Percentiles rank a stretch among this genome's conserved stretches.
phyloP scores from a whole-genome alignment of 2,113 vertebrate genomes.

The Bostrychus sinensis region DNA sequence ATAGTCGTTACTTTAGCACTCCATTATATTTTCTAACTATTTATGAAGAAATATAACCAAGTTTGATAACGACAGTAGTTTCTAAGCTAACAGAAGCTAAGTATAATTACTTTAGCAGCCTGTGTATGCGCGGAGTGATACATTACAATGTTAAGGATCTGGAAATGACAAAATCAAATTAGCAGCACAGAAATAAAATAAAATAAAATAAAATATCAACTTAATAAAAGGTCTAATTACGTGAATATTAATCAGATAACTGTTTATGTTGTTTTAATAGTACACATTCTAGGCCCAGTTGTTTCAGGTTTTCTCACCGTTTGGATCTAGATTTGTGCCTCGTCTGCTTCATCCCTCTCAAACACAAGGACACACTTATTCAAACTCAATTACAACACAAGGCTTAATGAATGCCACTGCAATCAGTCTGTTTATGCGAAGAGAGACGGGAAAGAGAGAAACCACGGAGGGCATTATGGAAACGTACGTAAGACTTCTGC shows the following conservation, averaged over 20 bases:
- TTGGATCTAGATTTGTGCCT: conserved; percentile 32
- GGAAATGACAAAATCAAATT: not conserved
- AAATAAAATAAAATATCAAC: not conserved
- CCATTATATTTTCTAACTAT: no score
- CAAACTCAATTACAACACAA: conserved; percentile 73
- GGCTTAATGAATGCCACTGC: conserved; percentile 63
- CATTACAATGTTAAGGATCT: not conserved
- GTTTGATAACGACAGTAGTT: not conserved
- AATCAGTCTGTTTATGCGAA: conserved; percentile 9
- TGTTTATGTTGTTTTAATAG: no score
- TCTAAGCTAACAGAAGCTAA: not conserved
- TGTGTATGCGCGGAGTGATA: not conserved
- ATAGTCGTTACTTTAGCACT: no score
- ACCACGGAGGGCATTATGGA: conserved; percentile 11
- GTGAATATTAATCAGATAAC: not conserved
- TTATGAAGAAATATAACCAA: no score
- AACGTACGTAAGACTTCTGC: conserved; percentile 46
- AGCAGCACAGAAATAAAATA: not conserved
- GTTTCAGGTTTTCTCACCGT: not conserved
- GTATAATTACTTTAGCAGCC: not conserved
- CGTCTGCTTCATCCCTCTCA: conserved; percentile 41
- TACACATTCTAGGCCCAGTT: no score
- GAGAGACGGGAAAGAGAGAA: conserved; percentile 18
- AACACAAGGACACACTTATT: conserved; percentile 64
- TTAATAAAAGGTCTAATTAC: no score